phyloP scores from a whole-genome alignment of 2,113 vertebrate genomes.

The Epinephelus moara region DNA sequence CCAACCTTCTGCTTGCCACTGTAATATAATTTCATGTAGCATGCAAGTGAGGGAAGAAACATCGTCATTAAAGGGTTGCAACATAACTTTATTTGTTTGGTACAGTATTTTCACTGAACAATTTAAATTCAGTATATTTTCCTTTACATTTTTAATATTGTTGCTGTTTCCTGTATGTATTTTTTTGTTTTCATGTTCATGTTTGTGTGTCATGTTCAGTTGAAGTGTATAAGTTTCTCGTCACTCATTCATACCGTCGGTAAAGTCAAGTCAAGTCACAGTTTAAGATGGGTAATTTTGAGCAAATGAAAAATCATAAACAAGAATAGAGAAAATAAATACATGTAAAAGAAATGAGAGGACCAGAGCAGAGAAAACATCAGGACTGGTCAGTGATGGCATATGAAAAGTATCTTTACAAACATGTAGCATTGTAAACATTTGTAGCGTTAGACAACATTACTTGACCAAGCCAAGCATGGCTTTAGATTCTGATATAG shows the following conservation, averaged over 20 bases:
- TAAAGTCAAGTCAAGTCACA: constrained; percentile 89
- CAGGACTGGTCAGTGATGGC: constrained; percentile 76
- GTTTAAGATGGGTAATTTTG: constrained; percentile 80
- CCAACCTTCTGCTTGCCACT: too few relatives aligned
- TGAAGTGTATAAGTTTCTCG: constrained; percentile 80
- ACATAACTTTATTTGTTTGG: constrained; percentile 83
- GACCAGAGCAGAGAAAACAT: constrained; percentile 77
- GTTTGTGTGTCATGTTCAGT: constrained; percentile 85
- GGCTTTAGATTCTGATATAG: constrained; percentile 77
- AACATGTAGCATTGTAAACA: constrained; percentile 86
- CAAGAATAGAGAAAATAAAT: constrained; percentile 82
- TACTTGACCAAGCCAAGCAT: constrained; percentile 73
- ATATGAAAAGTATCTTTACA: constrained; percentile 78
- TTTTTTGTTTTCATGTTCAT: constrained; percentile 75
- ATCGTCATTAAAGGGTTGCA: constrained; percentile 72
- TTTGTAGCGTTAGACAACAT: constrained; percentile 74
- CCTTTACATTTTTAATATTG: constrained; percentile 81
- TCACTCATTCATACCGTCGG: constrained; percentile 89
- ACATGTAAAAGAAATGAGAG: constrained; percentile 78
- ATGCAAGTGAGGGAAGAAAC: not conserved
- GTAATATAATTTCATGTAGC: not conserved
- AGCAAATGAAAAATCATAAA: constrained; percentile 74
- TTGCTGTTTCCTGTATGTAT: constrained; percentile 74
- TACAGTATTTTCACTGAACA: constrained; percentile 84
- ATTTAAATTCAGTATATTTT: constrained; percentile 75